Conservation (phyloP, 2,888 invertebrate species). For the Dione juno region DNA sequence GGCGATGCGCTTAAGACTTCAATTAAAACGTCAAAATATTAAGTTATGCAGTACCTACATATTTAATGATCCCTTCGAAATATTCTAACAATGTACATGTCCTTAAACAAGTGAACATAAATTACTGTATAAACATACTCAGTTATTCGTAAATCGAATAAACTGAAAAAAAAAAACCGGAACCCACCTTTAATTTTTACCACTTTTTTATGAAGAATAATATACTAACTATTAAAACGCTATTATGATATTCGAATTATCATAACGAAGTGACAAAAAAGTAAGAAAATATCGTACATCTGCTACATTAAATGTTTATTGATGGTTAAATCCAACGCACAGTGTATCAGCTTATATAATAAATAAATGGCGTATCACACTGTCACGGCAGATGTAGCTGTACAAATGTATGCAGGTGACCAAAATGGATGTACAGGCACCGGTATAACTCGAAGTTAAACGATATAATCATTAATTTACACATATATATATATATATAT, state of each 20-base stretch:
- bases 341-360: background rate
- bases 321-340: background rate
- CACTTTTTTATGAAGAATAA: slow-evolving; percentile 10
- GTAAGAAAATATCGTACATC: slow-evolving; percentile 18
- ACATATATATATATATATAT: background rate
- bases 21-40: background rate
- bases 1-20: background rate
- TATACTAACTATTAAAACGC: background rate
- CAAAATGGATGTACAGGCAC: background rate
- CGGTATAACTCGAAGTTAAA: slow-evolving; percentile 2
- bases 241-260: slow-evolving; percentile 4
- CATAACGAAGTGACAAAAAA: slow-evolving; percentile 20
- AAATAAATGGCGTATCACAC: slow-evolving; percentile 26
- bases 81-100: background rate
- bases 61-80: background rate
- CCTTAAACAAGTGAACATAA: background rate
- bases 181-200: background rate
- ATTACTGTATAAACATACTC: slow-evolving; percentile 9
- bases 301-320: slow-evolving; percentile 26
- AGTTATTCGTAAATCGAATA: no score
- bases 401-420: slow-evolving; percentile 23
- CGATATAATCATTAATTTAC: background rate
- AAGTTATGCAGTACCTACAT: background rate
- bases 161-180: no score
- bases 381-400: slow-evolving; percentile 23